Evolutionary conservation across 53 echinoderm and acorn worm species (phyloP), one percentile per base, ranked within the genome.

Genomic region (Astropecten irregularis): DNA sequence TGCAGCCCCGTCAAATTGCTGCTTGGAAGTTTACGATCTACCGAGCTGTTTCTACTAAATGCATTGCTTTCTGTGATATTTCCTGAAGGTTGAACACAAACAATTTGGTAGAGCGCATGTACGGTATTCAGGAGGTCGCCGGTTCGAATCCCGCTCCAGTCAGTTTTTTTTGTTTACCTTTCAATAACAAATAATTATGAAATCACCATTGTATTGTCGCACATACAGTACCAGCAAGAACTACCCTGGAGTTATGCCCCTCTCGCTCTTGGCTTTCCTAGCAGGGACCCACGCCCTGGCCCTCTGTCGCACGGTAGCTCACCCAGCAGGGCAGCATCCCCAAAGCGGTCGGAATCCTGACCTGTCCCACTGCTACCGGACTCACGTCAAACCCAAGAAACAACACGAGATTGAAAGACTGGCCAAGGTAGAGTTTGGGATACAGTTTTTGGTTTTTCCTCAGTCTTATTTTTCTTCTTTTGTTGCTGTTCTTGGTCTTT

Each of bases 341-440:
- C 85, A 59, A 34, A 49, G 52, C 16, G 74, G 70, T 15, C 46
- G 76, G 26, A 73, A 72, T 23, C 53, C 55, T 3, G 55, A 74
- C 40, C 64, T 74, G n/a, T 64, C 86, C 30, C 89, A 88, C 55
- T 85, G 90, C 26, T 95, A 88, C 71, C 88, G 90, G 25, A 47
- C 77, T 1, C 95, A 95, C 48, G 92, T 95, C 64, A 95, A 95
- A 47, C 82, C 82, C 21, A 95, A 95, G 77, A 95, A 95, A 66
- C 48, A 82, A 35, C 92, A 95, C 67, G 95, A 95, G 61, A 95
- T 95, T 51, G 76, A 74, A n/a, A 73, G 88, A 14, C 31, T 95
- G 73, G 95, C 92, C 0, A 70, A 82, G 67, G 95, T 94, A 68
- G 57, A 69, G 40, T 3, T 48, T 26, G 0, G 22, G 15, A 69